These are phyloP conservation scores for Pantherophis vulpinus DNA, from an alignment of 2,797 vertebrate genomes.

Conservation along the genomic window DNA sequence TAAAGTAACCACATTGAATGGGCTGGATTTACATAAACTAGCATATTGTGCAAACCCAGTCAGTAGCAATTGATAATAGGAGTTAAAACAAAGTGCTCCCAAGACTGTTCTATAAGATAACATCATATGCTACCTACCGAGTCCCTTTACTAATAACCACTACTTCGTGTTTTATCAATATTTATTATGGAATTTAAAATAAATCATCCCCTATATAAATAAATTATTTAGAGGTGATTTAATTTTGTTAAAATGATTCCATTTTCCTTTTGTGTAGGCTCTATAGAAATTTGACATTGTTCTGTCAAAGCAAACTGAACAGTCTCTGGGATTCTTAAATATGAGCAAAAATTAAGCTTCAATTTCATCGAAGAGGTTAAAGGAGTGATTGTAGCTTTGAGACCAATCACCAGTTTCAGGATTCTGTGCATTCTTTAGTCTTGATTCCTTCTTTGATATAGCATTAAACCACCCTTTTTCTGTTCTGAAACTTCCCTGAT, in stretches of 20 bases:
- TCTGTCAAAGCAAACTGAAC: background rate
- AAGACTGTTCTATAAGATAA: background rate
- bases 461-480: background rate
- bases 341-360: background rate
- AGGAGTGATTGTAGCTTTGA: background rate
- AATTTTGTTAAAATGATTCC: background rate
- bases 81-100: background rate
- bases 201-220: background rate
- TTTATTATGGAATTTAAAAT: background rate
- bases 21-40: background rate
- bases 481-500: background rate
- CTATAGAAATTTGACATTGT: background rate
- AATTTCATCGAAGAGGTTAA: background rate
- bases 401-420: background rate
- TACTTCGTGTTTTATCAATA: background rate
- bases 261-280: background rate
- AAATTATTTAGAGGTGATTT: background rate
- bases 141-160: background rate
- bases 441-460: background rate
- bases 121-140: background rate
- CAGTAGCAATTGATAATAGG: background rate
- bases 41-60: background rate
- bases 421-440: background rate
- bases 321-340: background rate
- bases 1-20: background rate